These are phyloP conservation scores for Mus pahari DNA, from an alignment of 2,113 vertebrate genomes.

Conservation along the genomic window DNA sequence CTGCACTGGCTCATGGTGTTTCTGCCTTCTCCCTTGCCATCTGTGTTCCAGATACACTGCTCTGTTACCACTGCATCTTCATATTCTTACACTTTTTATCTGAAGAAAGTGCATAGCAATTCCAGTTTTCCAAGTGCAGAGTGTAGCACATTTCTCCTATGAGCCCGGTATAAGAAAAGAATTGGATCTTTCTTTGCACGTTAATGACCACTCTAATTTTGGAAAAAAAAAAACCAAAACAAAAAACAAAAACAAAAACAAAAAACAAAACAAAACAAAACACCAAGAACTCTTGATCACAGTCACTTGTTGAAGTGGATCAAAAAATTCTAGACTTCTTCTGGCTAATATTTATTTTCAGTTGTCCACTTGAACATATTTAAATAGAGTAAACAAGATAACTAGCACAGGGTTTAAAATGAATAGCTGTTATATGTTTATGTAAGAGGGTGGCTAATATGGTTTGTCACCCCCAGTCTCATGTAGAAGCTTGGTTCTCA, in stretches of 20 bases:
- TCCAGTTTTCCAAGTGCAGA: background rate
- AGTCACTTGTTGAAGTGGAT: background rate
- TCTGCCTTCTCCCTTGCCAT: background rate
- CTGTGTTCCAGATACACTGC: background rate
- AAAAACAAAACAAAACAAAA: no score
- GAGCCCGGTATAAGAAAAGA: background rate
- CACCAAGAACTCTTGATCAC: background rate
- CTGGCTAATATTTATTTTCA: conserved; percentile 22
- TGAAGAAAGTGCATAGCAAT: background rate
- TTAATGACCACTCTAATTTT: background rate
- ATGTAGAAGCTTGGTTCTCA: background rate
- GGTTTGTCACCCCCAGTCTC: background rate
- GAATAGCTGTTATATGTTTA: background rate
- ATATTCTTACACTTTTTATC: background rate
- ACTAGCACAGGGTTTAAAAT: background rate
- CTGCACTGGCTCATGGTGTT: background rate
- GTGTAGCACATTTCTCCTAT: background rate
- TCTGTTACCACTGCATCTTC: background rate
- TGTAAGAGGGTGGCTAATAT: background rate
- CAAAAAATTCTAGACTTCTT: conserved; percentile 26
- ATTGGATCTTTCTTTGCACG: background rate
- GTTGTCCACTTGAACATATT: background rate
- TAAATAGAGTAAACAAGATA: conserved; percentile 9
- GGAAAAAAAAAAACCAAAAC: no score
- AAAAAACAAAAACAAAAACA: no score